Base-by-base conservation (phyloP, 2,113 vertebrate genomes). In the Tychaedon coryphoeus region DNA sequence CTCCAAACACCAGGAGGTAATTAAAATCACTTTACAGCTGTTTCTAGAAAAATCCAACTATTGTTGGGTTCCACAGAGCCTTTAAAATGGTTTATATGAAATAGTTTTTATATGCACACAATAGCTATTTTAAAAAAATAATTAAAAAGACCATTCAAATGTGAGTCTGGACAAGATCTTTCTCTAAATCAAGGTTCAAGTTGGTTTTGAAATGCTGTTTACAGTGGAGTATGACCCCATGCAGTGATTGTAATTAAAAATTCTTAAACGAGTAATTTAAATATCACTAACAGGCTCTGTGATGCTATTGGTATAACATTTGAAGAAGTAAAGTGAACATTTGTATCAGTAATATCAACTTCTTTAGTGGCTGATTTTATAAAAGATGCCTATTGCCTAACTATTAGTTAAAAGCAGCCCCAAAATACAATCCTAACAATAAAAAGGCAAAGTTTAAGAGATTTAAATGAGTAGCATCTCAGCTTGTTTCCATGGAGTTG, bases 21-120 rank as follows among this genome's bases (percentile, higher is more conserved):
- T 95, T 95, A 97, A 96, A 95, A 86, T 76, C 6, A 70, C 42
- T 95, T 95, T 88, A 80, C 82, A 90, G 65, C 95, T 90, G 79
- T 91, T 95, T 93, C 91, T 96, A 86, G 88, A 95, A 88, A 91
- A 88, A 74, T 69, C 54, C 31, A 94, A 61, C 90, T 85, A 80
- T 96, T 94, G 84, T 91, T 93, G 54, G 50, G 48, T 94, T 90
- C 74, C 67, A 76, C 1, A 73, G 24, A 87, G 45, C 66, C 38
- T 36, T 95, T 92, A 96, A 92, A 88, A 70, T 76, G 19, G 90
- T 95, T 96, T 95, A 90, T 62, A 57, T 66, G 29, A 69, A 86
- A 66, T 86, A 65, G 38, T 19, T 91, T 82, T 93, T 91, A 75
- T 90, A 78, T 69, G n/a, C 84, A 79, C 58, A 91, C 66, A 95